These are phyloP conservation scores for Patella ulyssiponensis DNA, from an alignment of 2,888 invertebrate genomes.

Conservation along the genomic window DNA sequence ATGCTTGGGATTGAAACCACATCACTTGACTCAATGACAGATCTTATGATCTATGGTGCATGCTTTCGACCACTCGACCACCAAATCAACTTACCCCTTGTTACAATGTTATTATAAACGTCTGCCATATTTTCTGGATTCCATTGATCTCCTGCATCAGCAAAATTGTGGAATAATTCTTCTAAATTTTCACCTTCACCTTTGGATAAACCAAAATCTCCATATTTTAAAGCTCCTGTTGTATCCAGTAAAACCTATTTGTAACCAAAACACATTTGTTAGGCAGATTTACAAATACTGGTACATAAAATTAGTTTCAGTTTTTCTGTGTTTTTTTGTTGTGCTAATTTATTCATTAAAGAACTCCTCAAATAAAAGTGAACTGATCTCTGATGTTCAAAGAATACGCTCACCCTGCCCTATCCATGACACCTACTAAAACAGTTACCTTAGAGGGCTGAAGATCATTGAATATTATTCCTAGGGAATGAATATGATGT, in stretches of 20 bases:
- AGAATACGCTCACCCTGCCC: no score
- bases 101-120: slow-evolving; percentile 48
- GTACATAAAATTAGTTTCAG: not conserved
- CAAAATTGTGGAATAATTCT: slow-evolving; percentile 69
- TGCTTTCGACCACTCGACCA: no score
- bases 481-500: slow-evolving; percentile 71
- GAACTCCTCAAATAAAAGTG: no score
- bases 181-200: slow-evolving; percentile 71
- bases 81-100: slow-evolving; percentile 43
- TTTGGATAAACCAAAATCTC: slow-evolving; percentile 71
- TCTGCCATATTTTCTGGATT: slow-evolving; percentile 52
- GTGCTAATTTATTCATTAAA: no score
- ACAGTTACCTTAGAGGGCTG: slow-evolving; percentile 68
- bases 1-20: no score
- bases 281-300: no score
- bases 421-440: not conserved
- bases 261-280: slow-evolving; percentile 14
- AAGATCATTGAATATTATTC: slow-evolving; percentile 71
- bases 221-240: slow-evolving; percentile 68
- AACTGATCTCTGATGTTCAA: no score
- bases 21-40: no score
- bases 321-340: not conserved
- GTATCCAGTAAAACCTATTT: slow-evolving; percentile 71
- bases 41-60: no score
- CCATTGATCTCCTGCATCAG: slow-evolving; percentile 65